Conservation (phyloP, 2,797 vertebrate species). For the Nothura maculosa region DNA sequence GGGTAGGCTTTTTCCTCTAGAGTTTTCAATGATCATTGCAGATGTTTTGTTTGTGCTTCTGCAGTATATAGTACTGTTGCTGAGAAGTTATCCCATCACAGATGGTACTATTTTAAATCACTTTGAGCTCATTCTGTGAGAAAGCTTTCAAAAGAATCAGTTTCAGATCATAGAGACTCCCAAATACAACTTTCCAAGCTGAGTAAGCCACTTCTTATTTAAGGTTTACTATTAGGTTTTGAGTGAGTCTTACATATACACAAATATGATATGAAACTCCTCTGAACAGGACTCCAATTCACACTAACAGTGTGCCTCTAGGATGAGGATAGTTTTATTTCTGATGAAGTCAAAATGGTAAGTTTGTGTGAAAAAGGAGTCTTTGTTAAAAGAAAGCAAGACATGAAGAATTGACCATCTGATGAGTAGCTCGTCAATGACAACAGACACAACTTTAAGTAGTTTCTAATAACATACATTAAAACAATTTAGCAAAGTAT, state of each 20-base stretch:
- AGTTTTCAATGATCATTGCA: background rate
- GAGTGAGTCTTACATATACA: background rate
- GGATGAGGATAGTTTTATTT: background rate
- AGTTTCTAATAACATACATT: background rate
- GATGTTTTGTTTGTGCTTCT: background rate
- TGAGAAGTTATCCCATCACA: background rate
- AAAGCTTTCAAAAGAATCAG: background rate
- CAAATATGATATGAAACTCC: background rate
- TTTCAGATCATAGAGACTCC: background rate
- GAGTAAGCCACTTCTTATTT: slow-evolving; percentile 23
- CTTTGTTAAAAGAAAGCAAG: slow-evolving; percentile 24
- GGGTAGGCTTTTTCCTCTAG: background rate
- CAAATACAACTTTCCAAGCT: slow-evolving; percentile 22
- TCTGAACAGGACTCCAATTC: background rate
- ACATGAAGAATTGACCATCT: background rate
- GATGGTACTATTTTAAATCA: background rate
- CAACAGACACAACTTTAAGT: slow-evolving; percentile 18
- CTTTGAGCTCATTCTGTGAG: background rate
- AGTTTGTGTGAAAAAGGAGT: background rate
- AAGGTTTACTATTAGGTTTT: background rate
- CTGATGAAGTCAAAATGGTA: background rate
- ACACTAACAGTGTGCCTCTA: background rate
- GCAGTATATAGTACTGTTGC: background rate
- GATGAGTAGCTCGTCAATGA: background rate
- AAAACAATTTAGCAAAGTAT: background rate